These are phyloP conservation scores for Anguilla japonica DNA, from an alignment of 2,113 vertebrate species.

Conservation along the genomic window DNA sequence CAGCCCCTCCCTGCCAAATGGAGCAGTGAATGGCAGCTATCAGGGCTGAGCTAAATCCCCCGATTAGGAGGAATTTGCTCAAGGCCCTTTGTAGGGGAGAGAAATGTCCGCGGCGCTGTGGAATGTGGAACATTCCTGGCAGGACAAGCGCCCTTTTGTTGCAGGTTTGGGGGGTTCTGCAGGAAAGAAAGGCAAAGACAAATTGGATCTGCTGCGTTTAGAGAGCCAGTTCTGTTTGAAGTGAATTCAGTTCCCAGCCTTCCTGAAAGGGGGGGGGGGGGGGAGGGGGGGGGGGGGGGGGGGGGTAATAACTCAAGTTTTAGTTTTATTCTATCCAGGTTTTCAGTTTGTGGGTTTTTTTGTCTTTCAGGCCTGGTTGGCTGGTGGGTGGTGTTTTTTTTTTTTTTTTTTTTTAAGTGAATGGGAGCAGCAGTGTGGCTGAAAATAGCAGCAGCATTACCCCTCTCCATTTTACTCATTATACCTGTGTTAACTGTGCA, in stretches of 20 bases:
- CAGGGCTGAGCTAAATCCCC: constrained; percentile 84
- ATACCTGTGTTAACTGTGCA: background rate
- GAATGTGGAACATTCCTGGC: constrained; percentile 96
- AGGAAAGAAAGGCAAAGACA: constrained; percentile 90
- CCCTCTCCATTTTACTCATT: background rate
- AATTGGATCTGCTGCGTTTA: constrained; percentile 79
- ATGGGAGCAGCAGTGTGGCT: background rate
- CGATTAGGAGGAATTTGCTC: constrained; percentile 93
- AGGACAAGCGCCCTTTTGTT: constrained; percentile 94
- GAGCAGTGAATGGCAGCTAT: constrained; percentile 92
- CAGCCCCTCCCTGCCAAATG: constrained; percentile 74
- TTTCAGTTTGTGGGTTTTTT: constrained; percentile 37
- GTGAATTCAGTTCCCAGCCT: constrained; percentile 74
- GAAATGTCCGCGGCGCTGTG: constrained; percentile 93
- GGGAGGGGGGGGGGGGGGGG: constrained; percentile 2
- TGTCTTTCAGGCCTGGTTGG: constrained; percentile 30
- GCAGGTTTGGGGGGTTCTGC: constrained; percentile 77
- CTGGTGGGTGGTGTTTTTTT: background rate
- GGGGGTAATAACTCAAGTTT: constrained; percentile 47
- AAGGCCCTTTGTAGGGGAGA: constrained; percentile 91
- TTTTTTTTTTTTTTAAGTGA: background rate
- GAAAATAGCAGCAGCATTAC: background rate
- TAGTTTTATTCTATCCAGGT: constrained; percentile 45
- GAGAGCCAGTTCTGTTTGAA: constrained; percentile 80
- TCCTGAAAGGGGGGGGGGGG: constrained; percentile 44